A percentile compares a stretch with the other conserved stretches of the same genome.
phyloP scores from a whole-genome alignment of 2,888 invertebrate genomes.

The Ochropacha duplaris region DNA sequence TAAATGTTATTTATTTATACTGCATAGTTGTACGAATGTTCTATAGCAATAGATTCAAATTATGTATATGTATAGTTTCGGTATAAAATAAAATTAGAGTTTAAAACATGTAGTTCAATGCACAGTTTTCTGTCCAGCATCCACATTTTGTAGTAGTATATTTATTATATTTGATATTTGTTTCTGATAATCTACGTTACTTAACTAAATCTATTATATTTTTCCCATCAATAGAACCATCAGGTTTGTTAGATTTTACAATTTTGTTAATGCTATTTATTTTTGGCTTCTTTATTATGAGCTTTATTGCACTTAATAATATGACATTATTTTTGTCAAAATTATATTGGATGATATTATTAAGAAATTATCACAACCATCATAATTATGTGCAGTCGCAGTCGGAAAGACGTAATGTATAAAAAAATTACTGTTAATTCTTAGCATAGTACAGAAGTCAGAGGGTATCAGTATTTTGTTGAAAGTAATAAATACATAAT shows the following conservation, averaged over 20 bases:
- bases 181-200: constrained; percentile 7
- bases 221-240: constrained; percentile 41
- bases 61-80: constrained; percentile 4
- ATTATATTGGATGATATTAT: constrained; percentile 32
- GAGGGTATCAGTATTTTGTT: not conserved
- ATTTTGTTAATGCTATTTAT: constrained; percentile 49
- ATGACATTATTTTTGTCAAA: constrained; percentile 24
- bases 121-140: constrained; percentile 39
- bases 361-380: constrained; percentile 28
- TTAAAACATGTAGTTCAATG: constrained; percentile 26
- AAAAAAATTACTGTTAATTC: not conserved
- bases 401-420: constrained; percentile 27
- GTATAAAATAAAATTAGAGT: not conserved
- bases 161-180: constrained; percentile 10
- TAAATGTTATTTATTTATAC: not conserved
- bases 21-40: constrained; percentile 11
- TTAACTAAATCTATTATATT: constrained; percentile 18
- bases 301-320: constrained; percentile 60
- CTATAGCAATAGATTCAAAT: constrained; percentile 8
- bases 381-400: constrained; percentile 42
- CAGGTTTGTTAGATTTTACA: constrained; percentile 49
- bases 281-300: constrained; percentile 57
- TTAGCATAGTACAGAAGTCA: no score
- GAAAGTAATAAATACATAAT: constrained; percentile 3
- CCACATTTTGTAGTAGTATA: constrained; percentile 37